These are phyloP conservation scores for Pterois miles DNA, from an alignment of 2,797 vertebrate genomes.

Conservation along the genomic window DNA sequence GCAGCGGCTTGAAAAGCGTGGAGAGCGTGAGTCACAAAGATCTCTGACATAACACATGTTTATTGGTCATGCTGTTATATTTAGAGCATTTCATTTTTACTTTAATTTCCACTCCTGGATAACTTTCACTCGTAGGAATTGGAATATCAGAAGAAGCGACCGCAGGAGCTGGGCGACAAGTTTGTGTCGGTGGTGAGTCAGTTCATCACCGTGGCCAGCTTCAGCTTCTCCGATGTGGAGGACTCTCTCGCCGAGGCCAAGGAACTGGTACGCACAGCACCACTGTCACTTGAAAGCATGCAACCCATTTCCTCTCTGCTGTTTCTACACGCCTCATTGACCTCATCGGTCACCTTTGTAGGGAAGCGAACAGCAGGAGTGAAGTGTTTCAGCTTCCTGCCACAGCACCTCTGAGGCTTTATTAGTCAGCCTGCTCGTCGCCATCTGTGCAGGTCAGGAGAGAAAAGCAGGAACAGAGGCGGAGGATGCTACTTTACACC, in stretches of 20 bases:
- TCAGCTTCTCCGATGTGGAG: slow-evolving; percentile 98
- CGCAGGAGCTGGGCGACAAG: slow-evolving; percentile 91
- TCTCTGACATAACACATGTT: not conserved
- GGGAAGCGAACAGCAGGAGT: slow-evolving; percentile 56
- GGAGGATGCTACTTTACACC: slow-evolving; percentile 28
- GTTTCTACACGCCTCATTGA: slow-evolving; percentile 47
- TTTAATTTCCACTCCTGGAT: not conserved
- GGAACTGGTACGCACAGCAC: slow-evolving; percentile 88
- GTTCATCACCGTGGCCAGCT: slow-evolving; percentile 97
- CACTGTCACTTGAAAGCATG: slow-evolving; percentile 23
- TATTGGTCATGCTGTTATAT: not conserved
- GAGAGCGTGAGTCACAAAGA: slow-evolving; percentile 89
- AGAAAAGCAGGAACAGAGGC: slow-evolving; percentile 28
- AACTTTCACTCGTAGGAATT: slow-evolving; percentile 84
- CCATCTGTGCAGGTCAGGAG: slow-evolving; percentile 28
- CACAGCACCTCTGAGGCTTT: slow-evolving; percentile 22
- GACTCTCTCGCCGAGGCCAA: slow-evolving; percentile 95
- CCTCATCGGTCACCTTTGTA: slow-evolving; percentile 45
- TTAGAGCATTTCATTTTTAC: not conserved
- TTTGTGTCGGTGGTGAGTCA: slow-evolving; percentile 98
- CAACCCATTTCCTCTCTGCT: slow-evolving; percentile 55
- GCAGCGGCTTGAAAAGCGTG: slow-evolving; percentile 93
- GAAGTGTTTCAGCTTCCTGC: slow-evolving; percentile 59
- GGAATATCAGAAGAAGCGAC: slow-evolving; percentile 92
- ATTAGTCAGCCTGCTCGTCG: slow-evolving; percentile 26